Evolutionary conservation across 1,140 invertebrate genomes (phyloP).

Genomic region (Carposina sasakii): DNA sequence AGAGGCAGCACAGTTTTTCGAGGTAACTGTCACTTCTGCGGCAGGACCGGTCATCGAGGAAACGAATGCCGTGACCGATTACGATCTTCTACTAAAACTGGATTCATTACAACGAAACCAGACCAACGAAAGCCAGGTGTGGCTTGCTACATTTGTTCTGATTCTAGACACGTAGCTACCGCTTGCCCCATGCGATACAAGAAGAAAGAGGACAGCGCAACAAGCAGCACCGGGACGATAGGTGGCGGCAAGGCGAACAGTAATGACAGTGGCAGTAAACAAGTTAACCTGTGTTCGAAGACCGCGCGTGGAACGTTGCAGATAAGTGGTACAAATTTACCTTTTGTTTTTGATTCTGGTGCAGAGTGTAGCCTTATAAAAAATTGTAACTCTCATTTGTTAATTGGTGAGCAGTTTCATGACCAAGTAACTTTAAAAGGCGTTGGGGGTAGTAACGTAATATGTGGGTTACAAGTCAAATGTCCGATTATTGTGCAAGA

Average conservation of each 20-base stretch:
- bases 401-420: constrained; percentile 11
- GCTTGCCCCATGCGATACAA: constrained; percentile 14
- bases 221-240: too few relatives aligned
- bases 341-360: constrained; percentile 12
- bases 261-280: too few relatives aligned
- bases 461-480: neutral
- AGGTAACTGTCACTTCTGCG: constrained; percentile 14
- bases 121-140: neutral
- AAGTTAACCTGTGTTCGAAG: constrained; percentile 9
- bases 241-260: too few relatives aligned
- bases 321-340: neutral
- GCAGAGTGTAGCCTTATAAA: constrained; percentile 17
- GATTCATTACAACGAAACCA: neutral
- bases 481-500: neutral
- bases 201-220: constrained; percentile 13
- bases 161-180: constrained; percentile 13
- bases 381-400: neutral
- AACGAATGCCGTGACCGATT: neutral
- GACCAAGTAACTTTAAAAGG: constrained; percentile 13
- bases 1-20: neutral
- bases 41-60: constrained; percentile 17
- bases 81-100: neutral
- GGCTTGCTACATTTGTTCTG: constrained; percentile 15
- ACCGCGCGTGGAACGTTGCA: neutral
- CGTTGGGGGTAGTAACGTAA: constrained; percentile 7